Evolutionary conservation across 2,888 invertebrate genomes (phyloP).

Genomic region (Clunio marinus): DNA sequence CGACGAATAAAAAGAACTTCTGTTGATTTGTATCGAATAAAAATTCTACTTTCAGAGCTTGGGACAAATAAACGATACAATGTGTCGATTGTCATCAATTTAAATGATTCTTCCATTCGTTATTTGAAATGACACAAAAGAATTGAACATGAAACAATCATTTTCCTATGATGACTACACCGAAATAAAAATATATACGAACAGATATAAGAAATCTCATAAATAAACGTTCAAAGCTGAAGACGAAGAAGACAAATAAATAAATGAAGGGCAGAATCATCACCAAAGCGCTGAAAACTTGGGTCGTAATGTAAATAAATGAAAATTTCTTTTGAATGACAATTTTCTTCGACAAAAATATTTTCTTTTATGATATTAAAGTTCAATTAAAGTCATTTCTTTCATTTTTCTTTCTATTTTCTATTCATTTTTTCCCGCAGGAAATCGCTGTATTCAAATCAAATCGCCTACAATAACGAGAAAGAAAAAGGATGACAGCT

Average conservation of each 20-base stretch:
- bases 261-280: not conserved
- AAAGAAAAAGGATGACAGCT: constrained; percentile 5
- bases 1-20: not conserved
- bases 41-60: too few species aligned
- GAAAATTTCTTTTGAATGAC: not conserved
- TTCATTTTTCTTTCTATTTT: not conserved
- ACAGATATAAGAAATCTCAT: constrained; percentile 8
- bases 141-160: too few species aligned
- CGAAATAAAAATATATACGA: too few species aligned
- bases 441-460: constrained; percentile 4
- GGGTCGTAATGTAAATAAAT: not conserved
- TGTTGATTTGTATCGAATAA: not conserved
- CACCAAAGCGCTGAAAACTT: not conserved
- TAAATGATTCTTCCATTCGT: too few species aligned
- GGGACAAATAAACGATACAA: too few species aligned
- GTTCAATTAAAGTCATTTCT: constrained; percentile 4
- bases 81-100: too few species aligned
- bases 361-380: not conserved
- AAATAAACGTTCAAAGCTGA: not conserved
- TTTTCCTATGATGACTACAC: too few species aligned
- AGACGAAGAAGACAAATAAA: not conserved
- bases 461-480: not conserved
- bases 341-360: not conserved
- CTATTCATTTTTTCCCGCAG: not conserved
- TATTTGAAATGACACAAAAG: too few species aligned